These are phyloP conservation scores for Casuarius casuarius DNA, from an alignment of 2,113 vertebrate genomes.

Conservation along the genomic window DNA sequence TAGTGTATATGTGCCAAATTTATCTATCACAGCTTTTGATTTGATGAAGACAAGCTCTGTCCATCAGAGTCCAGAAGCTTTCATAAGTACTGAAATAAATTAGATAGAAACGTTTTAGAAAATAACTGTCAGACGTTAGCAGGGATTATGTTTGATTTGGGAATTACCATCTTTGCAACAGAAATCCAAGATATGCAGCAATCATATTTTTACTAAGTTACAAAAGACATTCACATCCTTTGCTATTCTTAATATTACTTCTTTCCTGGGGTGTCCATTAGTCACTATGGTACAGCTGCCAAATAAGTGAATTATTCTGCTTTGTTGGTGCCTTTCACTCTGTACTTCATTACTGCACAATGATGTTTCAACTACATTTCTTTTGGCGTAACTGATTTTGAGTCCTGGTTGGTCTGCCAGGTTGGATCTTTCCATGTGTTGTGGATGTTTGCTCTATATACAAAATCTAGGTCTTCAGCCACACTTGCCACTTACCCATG, in stretches of 20 bases:
- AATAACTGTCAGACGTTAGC: not conserved
- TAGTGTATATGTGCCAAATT: not conserved
- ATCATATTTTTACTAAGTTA: not conserved
- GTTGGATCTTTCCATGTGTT: constrained; percentile 44
- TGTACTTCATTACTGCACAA: not conserved
- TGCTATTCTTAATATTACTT: not conserved
- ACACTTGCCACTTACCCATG: constrained; percentile 64
- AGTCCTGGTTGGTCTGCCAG: constrained; percentile 19
- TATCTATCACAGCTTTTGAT: not conserved
- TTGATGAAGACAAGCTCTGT: not conserved
- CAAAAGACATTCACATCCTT: not conserved
- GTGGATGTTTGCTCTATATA: constrained; percentile 36
- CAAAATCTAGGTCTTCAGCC: constrained; percentile 61
- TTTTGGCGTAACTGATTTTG: not conserved
- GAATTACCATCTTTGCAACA: not conserved
- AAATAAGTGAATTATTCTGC: not conserved
- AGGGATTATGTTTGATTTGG: not conserved
- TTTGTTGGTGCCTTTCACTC: not conserved
- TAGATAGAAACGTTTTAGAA: not conserved
- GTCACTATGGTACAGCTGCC: not conserved
- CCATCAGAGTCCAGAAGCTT: not conserved
- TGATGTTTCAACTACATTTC: constrained; percentile 12
- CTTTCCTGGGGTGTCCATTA: not conserved
- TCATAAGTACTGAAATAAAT: not conserved
- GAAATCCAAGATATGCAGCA: not conserved